These are phyloP conservation scores for Euproctis similis DNA, from an alignment of 2,888 invertebrate species.

Conservation along the genomic window DNA sequence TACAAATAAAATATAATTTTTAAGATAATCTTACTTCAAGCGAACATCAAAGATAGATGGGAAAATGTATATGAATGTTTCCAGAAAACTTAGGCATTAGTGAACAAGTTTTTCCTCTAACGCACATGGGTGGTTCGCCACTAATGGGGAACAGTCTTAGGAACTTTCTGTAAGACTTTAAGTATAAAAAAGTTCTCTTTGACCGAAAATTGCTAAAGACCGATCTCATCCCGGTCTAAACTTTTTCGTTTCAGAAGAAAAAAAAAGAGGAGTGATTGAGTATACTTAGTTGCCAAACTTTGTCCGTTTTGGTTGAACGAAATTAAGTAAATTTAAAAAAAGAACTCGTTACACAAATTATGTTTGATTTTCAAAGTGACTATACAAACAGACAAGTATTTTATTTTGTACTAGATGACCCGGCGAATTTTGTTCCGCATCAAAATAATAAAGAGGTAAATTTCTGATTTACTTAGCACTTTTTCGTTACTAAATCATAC, in stretches of 20 bases:
- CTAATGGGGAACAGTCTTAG: slow-evolving; percentile 59
- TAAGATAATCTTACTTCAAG: slow-evolving; percentile 21
- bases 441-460: too few relatives aligned
- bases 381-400: too few relatives aligned
- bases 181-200: slow-evolving; percentile 34
- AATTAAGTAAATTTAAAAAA: too few relatives aligned
- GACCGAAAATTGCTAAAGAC: slow-evolving; percentile 45
- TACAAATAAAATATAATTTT: too few relatives aligned
- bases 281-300: neutral
- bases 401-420: too few relatives aligned
- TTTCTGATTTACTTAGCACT: too few relatives aligned
- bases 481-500: too few relatives aligned
- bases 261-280: slow-evolving; percentile 28
- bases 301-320: neutral
- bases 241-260: slow-evolving; percentile 29
- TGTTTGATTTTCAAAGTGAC: too few relatives aligned
- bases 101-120: slow-evolving; percentile 53
- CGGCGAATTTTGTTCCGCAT: too few relatives aligned
- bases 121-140: slow-evolving; percentile 57
- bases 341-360: too few relatives aligned
- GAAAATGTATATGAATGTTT: slow-evolving; percentile 59
- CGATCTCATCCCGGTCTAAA: slow-evolving; percentile 38
- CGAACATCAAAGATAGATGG: slow-evolving; percentile 21
- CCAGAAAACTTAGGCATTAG: slow-evolving; percentile 60
- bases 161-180: slow-evolving; percentile 36